phyloP scores from a whole-genome alignment of 2,888 invertebrate species.

The Zele albiditarsus region DNA sequence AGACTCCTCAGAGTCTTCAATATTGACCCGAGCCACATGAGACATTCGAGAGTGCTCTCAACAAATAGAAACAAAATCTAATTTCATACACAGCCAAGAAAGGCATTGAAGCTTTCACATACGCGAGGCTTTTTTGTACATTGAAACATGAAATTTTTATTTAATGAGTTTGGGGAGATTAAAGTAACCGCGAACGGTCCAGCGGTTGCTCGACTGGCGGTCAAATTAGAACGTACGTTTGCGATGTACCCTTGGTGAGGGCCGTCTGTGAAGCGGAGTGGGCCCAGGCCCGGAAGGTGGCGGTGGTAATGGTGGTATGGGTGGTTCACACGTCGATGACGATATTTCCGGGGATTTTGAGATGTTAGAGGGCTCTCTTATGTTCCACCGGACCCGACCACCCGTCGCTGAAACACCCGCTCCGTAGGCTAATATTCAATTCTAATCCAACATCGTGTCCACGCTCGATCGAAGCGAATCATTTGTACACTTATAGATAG shows the following conservation, averaged over 20 bases:
- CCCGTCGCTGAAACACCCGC: slow-evolving; percentile 69
- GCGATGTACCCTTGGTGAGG: slow-evolving; percentile 63
- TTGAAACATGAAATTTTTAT: background rate
- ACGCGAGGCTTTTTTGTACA: background rate
- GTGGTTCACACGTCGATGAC: slow-evolving; percentile 61
- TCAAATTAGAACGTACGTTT: slow-evolving; percentile 64
- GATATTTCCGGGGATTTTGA: slow-evolving; percentile 54
- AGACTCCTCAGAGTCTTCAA: background rate
- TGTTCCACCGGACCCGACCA: slow-evolving; percentile 67
- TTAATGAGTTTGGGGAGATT: background rate
- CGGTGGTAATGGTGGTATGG: slow-evolving; percentile 65
- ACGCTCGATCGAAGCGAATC: slow-evolving; percentile 31
- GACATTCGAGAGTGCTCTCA: slow-evolving; percentile 20
- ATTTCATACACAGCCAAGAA: slow-evolving; percentile 21
- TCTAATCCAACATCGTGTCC: slow-evolving; percentile 27
- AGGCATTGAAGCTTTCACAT: slow-evolving; percentile 29
- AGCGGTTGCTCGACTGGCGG: slow-evolving; percentile 44
- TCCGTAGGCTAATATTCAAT: slow-evolving; percentile 43
- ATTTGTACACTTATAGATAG: background rate
- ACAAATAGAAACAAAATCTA: background rate
- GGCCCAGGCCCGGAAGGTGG: slow-evolving; percentile 66
- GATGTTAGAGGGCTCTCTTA: slow-evolving; percentile 64
- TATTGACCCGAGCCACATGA: background rate
- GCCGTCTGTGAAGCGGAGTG: slow-evolving; percentile 66
- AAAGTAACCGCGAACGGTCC: background rate